These are phyloP conservation scores for Myiotriccus ornatus DNA, from an alignment of 2,797 vertebrate genomes.

Conservation along the genomic window DNA sequence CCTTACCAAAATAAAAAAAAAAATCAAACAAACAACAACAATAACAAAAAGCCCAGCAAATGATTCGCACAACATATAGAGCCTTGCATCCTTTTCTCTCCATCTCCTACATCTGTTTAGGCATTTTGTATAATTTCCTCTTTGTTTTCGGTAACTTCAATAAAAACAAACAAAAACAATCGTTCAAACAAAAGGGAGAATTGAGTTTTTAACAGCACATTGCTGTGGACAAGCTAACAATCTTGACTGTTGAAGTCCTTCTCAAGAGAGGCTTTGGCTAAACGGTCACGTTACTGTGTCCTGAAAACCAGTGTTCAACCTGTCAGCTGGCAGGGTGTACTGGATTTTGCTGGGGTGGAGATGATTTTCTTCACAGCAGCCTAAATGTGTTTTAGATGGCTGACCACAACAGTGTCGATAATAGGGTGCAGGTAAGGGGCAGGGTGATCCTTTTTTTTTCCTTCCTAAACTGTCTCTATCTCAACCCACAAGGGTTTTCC, in stretches of 20 bases:
- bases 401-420: neutral
- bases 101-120: neutral
- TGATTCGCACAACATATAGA: neutral
- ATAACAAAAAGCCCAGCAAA: neutral
- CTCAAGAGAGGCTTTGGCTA: neutral
- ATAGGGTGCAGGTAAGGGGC: neutral
- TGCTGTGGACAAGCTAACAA: neutral
- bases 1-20: neutral
- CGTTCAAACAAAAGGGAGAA: neutral
- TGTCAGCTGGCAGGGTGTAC: neutral
- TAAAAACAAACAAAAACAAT: neutral
- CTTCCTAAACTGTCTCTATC: neutral
- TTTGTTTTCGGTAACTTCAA: neutral
- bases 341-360: neutral
- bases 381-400: neutral
- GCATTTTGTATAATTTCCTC: neutral
- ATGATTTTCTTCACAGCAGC: neutral
- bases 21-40: neutral
- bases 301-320: neutral
- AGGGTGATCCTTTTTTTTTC: accelerated
- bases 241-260: neutral
- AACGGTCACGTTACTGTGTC: neutral
- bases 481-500: neutral
- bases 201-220: neutral
- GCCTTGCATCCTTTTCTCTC: neutral